Conservation (phyloP, 1,140 invertebrate species). For the Diabrotica virgifera region DNA sequence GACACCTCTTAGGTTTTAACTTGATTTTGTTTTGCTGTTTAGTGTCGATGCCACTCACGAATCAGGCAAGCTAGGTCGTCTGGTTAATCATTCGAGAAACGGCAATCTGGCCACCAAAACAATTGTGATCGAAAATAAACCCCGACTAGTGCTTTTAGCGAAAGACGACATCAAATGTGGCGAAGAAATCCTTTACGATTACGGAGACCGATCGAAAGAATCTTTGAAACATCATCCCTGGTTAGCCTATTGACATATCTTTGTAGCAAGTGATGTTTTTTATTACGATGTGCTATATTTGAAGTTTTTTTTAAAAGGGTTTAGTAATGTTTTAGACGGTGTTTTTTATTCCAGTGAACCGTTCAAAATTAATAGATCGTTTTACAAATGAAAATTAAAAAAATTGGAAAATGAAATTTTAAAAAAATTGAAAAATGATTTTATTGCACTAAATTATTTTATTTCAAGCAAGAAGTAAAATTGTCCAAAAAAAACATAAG, state of each 20-base stretch:
- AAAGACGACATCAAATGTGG: conserved; percentile 81
- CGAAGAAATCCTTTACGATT: conserved; percentile 95
- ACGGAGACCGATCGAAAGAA: conserved; percentile 91
- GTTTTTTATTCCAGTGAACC: too few relatives aligned
- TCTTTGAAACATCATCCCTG: conserved; percentile 91
- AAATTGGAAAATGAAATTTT: too few relatives aligned
- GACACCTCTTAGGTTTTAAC: background rate
- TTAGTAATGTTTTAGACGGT: too few relatives aligned
- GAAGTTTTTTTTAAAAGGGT: too few relatives aligned
- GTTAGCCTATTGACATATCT: conserved; percentile 69
- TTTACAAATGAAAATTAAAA: too few relatives aligned
- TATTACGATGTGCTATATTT: too few relatives aligned
- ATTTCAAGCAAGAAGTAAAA: too few relatives aligned
- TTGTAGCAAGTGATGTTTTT: too few relatives aligned
- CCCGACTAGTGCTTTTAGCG: conserved; percentile 87
- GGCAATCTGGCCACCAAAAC: conserved; percentile 90
- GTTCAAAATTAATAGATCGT: too few relatives aligned
- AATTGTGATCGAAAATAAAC: conserved; percentile 70
- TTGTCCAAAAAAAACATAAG: too few relatives aligned
- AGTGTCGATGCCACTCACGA: conserved; percentile 95
- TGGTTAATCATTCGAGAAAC: conserved; percentile 93
- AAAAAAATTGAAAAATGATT: too few relatives aligned
- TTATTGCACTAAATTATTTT: too few relatives aligned
- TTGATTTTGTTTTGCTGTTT: conserved; percentile 43
- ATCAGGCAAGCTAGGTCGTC: conserved; percentile 79